Conservation (phyloP, 2,797 vertebrate species). For the Brachyalestes nurse region DNA sequence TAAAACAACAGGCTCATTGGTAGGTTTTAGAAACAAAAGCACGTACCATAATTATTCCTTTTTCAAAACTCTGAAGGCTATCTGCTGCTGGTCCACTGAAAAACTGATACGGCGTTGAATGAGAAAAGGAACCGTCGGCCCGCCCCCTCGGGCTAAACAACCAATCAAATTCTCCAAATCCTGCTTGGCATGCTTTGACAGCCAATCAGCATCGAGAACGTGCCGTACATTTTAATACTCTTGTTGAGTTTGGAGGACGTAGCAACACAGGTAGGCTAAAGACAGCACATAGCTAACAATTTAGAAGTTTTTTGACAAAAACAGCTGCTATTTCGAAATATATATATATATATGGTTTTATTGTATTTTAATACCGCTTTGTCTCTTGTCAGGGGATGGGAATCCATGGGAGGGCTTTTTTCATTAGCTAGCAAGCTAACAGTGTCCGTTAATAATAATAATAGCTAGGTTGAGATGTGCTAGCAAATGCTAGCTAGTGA, state of each 20-base stretch:
- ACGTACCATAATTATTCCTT: constrained; percentile 39
- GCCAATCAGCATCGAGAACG: constrained; percentile 26
- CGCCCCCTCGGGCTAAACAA: not conserved
- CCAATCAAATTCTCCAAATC: constrained; percentile 3
- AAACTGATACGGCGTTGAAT: constrained; percentile 15
- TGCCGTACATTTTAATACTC: constrained; percentile 11
- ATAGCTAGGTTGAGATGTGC: constrained; percentile 19
- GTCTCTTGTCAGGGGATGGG: not conserved
- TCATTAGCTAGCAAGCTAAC: constrained; percentile 8
- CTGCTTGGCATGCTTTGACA: not conserved
- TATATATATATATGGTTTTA: not conserved
- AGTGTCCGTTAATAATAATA: not conserved
- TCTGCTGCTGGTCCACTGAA: constrained; percentile 27
- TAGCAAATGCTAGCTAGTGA: constrained; percentile 1
- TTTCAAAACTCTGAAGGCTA: constrained; percentile 27
- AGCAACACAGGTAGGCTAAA: constrained; percentile 36
- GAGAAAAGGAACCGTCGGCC: not conserved
- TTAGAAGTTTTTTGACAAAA: no score
- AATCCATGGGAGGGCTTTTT: constrained; percentile 2
- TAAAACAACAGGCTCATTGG: not conserved
- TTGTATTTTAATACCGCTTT: not conserved
- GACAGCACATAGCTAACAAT: not conserved
- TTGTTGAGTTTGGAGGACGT: constrained; percentile 43
- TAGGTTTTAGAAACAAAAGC: constrained; percentile 12
- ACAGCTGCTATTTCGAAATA: no score